Conservation (phyloP, 2,797 vertebrate species). For the Erpetoichthys calabaricus region DNA sequence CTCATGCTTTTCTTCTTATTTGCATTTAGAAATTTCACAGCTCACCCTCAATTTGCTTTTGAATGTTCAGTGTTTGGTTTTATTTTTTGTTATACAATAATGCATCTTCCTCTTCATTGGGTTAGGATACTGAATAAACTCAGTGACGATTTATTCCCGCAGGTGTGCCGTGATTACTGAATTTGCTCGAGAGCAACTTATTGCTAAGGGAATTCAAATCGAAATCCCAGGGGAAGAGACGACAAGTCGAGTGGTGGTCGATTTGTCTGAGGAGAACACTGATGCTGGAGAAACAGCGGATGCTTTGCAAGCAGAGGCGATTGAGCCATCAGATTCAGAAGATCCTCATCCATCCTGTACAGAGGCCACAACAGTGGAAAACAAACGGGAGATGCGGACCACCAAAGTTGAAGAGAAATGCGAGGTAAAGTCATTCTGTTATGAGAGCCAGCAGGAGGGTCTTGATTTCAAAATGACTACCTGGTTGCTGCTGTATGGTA, state of each 20-base stretch:
- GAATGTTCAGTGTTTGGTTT: no score
- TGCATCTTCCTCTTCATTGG: no score
- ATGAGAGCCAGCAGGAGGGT: not conserved
- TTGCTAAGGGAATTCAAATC: constrained; percentile 56
- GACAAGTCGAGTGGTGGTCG: constrained; percentile 42
- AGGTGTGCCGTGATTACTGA: constrained; percentile 80
- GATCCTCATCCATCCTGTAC: not conserved
- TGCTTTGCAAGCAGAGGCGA: not conserved
- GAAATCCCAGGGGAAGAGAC: constrained; percentile 65
- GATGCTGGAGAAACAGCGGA: constrained; percentile 7
- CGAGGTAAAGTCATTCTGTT: constrained; percentile 31
- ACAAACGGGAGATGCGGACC: constrained; percentile 12
- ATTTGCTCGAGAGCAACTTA: constrained; percentile 60
- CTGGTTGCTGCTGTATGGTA: no score
- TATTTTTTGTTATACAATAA: no score
- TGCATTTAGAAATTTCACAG: no score
- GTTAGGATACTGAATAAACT: no score
- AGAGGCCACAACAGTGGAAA: constrained; percentile 3
- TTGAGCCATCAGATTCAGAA: constrained; percentile 1
- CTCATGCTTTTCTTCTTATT: no score
- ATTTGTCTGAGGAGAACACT: constrained; percentile 39
- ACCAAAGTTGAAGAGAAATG: constrained; percentile 40
- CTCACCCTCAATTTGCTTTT: no score
- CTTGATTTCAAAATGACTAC: not conserved
- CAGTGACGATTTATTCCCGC: not conserved